Evolutionary conservation across 2,797 vertebrate species (phyloP).

Genomic region (Gymnodraco acuticeps): DNA sequence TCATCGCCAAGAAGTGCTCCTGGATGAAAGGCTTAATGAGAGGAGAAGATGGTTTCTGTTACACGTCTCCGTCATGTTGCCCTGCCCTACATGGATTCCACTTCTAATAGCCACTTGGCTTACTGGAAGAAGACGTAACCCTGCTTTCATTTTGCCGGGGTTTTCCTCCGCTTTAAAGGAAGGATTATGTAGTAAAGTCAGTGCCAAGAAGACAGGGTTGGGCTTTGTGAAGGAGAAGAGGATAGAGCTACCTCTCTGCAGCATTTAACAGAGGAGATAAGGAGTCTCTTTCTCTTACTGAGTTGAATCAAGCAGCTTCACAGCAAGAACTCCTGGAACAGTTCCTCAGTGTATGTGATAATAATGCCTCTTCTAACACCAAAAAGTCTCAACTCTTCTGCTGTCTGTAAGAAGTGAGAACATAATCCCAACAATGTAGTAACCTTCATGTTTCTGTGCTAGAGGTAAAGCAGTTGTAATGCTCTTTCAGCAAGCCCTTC

Average conservation of each 20-base stretch:
- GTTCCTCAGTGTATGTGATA: constrained; percentile 21
- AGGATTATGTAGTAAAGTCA: constrained; percentile 29
- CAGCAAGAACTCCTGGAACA: background rate
- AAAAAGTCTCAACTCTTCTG: background rate
- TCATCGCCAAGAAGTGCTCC: constrained; percentile 11
- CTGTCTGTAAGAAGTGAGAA: background rate
- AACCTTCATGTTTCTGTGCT: background rate
- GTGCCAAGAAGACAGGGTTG: background rate
- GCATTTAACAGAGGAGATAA: constrained; percentile 20
- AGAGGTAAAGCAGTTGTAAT: background rate
- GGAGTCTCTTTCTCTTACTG: background rate
- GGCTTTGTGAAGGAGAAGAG: constrained; percentile 22
- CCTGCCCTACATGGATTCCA: constrained; percentile 16
- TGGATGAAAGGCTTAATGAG: constrained; percentile 45
- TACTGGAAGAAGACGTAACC: constrained; percentile 51
- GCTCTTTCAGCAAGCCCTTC: no score
- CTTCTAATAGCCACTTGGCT: constrained; percentile 25
- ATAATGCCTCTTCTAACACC: background rate
- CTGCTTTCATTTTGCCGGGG: constrained; percentile 35
- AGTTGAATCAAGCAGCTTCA: constrained; percentile 24
- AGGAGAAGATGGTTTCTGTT: constrained; percentile 9
- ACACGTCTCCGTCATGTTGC: constrained; percentile 1
- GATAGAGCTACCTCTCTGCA: constrained; percentile 14
- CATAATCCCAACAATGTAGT: constrained; percentile 17
- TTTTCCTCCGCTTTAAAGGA: constrained; percentile 32